phyloP scores from a whole-genome alignment of 92 coral and sea anemone species.

The Metridium senile region DNA sequence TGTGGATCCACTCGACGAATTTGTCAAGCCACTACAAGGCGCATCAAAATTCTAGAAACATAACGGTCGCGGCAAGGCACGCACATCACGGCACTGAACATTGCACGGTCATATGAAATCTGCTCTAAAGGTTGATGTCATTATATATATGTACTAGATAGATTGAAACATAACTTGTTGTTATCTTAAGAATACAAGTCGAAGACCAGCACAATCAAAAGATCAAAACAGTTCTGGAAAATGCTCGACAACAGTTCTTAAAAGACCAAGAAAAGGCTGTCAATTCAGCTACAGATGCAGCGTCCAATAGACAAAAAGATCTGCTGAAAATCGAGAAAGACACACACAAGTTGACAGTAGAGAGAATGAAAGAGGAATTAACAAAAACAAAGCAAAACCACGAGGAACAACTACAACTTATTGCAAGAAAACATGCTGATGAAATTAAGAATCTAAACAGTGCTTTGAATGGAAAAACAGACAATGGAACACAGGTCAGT shows the following conservation, averaged over 20 bases:
- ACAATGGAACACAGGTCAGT: slow-evolving; percentile 59
- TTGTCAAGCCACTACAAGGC: too few species aligned
- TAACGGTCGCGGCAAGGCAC: too few species aligned
- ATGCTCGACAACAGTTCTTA: slow-evolving; percentile 54
- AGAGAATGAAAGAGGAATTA: slow-evolving; percentile 51
- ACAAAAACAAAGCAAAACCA: slow-evolving; percentile 57
- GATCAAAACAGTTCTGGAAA: slow-evolving; percentile 54
- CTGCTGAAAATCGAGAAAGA: slow-evolving; percentile 63
- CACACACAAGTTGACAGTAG: slow-evolving; percentile 53
- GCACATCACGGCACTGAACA: too few species aligned
- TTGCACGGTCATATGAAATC: too few species aligned
- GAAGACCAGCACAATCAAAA: slow-evolving; percentile 70
- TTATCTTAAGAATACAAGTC: slow-evolving; percentile 47
- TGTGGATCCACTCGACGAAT: too few species aligned
- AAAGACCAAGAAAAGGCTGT: slow-evolving; percentile 61
- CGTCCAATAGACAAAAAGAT: slow-evolving; percentile 60
- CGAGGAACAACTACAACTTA: slow-evolving; percentile 32
- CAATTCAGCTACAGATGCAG: slow-evolving; percentile 49
- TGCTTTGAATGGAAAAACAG: slow-evolving; percentile 44
- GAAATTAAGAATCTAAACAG: slow-evolving; percentile 44
- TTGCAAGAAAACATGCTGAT: slow-evolving; percentile 52
- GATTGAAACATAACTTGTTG: neutral
- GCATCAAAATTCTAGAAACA: too few species aligned
- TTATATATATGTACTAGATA: too few species aligned
- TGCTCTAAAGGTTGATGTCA: too few species aligned